These are phyloP conservation scores for Brachirus orientalis DNA, from an alignment of 2,113 vertebrate genomes.

Conservation along the genomic window DNA sequence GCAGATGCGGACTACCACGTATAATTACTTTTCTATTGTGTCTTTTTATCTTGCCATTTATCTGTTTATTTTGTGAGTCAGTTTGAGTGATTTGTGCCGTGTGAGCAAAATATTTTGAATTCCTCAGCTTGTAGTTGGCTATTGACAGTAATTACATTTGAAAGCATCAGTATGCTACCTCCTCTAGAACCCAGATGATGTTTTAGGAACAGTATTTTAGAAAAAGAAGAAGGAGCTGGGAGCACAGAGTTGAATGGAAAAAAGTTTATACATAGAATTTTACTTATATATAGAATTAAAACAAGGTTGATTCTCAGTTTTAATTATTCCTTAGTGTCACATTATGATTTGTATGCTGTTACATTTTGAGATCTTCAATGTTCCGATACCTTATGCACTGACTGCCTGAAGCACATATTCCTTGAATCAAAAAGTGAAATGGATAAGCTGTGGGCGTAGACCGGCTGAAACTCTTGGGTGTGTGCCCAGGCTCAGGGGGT, in stretches of 20 bases:
- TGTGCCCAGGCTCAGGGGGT: conserved; percentile 26
- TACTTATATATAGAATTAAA: background rate
- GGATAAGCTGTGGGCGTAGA: conserved; percentile 22
- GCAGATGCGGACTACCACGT: background rate
- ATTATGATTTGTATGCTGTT: background rate
- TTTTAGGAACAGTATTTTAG: background rate
- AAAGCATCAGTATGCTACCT: background rate
- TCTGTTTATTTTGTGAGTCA: too few species aligned
- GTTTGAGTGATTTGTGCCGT: too few species aligned
- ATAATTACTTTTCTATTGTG: background rate
- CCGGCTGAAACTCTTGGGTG: conserved; percentile 3
- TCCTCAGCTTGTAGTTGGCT: background rate
- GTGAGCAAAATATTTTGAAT: background rate
- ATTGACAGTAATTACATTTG: background rate
- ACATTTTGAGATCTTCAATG: background rate
- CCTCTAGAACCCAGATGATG: background rate
- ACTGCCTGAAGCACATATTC: conserved; percentile 4
- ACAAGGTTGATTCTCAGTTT: too few species aligned
- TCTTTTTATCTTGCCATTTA: background rate
- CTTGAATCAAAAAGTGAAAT: conserved; percentile 13
- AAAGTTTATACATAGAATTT: too few species aligned
- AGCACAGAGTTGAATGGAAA: background rate
- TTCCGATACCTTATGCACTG: conserved; percentile 8
- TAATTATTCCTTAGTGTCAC: background rate
- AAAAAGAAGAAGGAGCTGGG: background rate